A percentile compares a stretch with the other conserved stretches of the same genome.
phyloP scores from a whole-genome alignment of 1,140 invertebrate species.

The Odontomachus brunneus region DNA sequence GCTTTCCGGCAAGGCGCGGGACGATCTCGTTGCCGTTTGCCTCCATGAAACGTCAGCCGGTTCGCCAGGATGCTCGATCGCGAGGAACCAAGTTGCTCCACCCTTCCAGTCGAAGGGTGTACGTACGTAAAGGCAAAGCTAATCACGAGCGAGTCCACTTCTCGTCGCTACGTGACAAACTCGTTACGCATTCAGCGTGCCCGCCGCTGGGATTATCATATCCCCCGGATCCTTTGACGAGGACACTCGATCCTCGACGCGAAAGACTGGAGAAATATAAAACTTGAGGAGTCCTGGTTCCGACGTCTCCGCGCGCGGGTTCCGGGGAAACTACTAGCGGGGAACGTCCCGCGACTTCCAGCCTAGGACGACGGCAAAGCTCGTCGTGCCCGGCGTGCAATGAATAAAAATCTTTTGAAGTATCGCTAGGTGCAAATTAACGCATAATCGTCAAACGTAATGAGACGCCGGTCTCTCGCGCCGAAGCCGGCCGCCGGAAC shows the following conservation, averaged over 20 bases:
- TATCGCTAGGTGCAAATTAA: constrained; percentile 85
- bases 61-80: constrained; percentile 14
- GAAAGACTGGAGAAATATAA: constrained; percentile 73
- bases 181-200: constrained; percentile 84
- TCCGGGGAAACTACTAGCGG: constrained; percentile 45
- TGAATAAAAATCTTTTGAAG: constrained; percentile 86
- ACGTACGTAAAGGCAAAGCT: constrained; percentile 77
- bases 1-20: neutral
- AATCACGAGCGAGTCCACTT: constrained; percentile 80
- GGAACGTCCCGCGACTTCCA: constrained; percentile 65
- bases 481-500: constrained; percentile 53
- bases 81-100: neutral
- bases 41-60: neutral
- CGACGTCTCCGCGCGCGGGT: constrained; percentile 57
- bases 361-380: constrained; percentile 70
- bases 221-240: constrained; percentile 81
- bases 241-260: constrained; percentile 63
- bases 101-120: neutral
- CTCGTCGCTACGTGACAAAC: constrained; percentile 62
- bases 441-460: constrained; percentile 86
- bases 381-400: constrained; percentile 80
- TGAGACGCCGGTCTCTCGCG: constrained; percentile 72
- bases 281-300: constrained; percentile 74
- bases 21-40: neutral
- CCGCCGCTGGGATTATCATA: constrained; percentile 83